Percentiles rank a stretch among this genome's conserved stretches.
Evolutionary conservation across 2,888 invertebrate species (phyloP).

Genomic region (Sericinus montela): DNA sequence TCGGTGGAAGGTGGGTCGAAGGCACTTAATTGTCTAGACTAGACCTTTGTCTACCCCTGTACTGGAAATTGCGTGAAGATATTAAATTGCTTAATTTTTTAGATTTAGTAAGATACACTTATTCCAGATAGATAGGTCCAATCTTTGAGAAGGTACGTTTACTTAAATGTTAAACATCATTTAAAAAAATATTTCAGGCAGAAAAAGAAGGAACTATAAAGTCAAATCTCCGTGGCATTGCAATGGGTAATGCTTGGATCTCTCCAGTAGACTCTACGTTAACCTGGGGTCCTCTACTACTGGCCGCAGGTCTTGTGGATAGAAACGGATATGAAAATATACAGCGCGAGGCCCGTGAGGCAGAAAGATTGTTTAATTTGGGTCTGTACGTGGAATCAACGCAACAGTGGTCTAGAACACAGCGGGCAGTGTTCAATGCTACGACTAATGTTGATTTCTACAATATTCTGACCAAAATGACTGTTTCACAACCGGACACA

Average conservation of each 20-base stretch:
- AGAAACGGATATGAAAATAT: constrained; percentile 81
- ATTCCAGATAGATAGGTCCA: too few relatives aligned
- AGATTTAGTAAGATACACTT: too few relatives aligned
- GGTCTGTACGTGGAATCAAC: constrained; percentile 81
- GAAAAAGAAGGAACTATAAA: constrained; percentile 80
- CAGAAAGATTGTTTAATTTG: constrained; percentile 77
- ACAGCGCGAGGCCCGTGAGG: constrained; percentile 74
- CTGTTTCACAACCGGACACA: constrained; percentile 33
- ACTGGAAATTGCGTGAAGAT: too few relatives aligned
- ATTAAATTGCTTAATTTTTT: too few relatives aligned
- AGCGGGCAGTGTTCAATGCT: constrained; percentile 79
- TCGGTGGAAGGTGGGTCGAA: too few relatives aligned
- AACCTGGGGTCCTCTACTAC: constrained; percentile 89
- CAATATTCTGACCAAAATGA: constrained; percentile 83
- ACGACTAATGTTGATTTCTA: constrained; percentile 88
- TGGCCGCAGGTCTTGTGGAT: constrained; percentile 87
- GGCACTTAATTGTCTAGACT: too few relatives aligned
- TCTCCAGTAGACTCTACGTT: constrained; percentile 91
- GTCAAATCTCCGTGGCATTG: constrained; percentile 87
- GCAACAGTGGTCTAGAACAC: constrained; percentile 81
- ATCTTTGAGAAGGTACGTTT: too few relatives aligned
- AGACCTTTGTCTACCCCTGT: too few relatives aligned
- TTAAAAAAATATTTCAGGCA: too few relatives aligned
- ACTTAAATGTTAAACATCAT: too few relatives aligned
- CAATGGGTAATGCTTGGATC: constrained; percentile 94